Conservation (phyloP, 2,888 invertebrate genomes). For the Cryptocheilus praepositus region DNA sequence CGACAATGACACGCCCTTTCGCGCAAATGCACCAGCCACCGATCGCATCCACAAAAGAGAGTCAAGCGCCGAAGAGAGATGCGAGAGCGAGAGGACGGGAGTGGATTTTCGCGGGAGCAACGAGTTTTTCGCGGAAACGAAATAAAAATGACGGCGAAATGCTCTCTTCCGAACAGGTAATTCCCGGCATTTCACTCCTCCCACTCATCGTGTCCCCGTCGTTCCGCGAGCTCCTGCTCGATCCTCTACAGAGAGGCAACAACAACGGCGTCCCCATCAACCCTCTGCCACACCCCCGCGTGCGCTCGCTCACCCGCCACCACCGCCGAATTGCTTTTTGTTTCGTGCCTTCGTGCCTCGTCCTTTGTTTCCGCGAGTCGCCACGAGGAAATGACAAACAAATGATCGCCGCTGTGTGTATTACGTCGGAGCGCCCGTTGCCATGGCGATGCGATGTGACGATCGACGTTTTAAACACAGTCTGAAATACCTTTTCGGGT, state of each 20-base stretch:
- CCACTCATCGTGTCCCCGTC: constrained; percentile 27
- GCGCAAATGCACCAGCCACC: too few relatives aligned
- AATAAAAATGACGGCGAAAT: constrained; percentile 62
- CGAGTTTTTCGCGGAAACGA: constrained; percentile 59
- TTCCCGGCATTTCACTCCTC: constrained; percentile 63
- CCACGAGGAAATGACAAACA: constrained; percentile 73
- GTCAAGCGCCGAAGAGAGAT: not conserved
- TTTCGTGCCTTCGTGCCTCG: constrained; percentile 57
- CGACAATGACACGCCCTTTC: too few relatives aligned
- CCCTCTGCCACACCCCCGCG: constrained; percentile 28
- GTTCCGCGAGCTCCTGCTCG: constrained; percentile 34
- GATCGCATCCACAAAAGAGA: not conserved
- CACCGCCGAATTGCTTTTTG: constrained; percentile 64
- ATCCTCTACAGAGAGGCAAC: constrained; percentile 35
- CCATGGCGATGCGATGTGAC: constrained; percentile 49
- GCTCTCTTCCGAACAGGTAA: constrained; percentile 71
- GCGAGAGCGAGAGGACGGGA: constrained; percentile 21
- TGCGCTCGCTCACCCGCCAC: constrained; percentile 33
- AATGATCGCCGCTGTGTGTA: constrained; percentile 65
- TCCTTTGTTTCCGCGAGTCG: constrained; percentile 67
- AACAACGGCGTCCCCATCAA: constrained; percentile 46
- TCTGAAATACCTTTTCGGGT: too few relatives aligned
- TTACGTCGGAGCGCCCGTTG: constrained; percentile 37
- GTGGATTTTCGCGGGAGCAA: constrained; percentile 26
- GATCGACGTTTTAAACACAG: constrained; percentile 47